Evolutionary conservation across 2,888 invertebrate genomes (phyloP), one percentile per base, ranked within the genome.

Genomic region (Lasius platythorax): DNA sequence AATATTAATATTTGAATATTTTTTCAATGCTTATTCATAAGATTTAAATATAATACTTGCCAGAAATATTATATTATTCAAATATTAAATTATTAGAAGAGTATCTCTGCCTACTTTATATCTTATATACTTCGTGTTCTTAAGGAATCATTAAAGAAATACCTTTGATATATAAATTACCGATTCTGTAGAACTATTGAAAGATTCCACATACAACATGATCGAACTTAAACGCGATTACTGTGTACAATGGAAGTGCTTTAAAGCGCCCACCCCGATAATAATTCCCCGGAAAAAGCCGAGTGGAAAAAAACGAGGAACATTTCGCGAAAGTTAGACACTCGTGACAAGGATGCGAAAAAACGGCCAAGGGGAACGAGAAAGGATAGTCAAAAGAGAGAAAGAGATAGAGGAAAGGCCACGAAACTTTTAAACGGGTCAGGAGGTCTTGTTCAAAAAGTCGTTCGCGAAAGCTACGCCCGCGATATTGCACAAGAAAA

Each of bases 381-480:
- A 64, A 61, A 40, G 23, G 30, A n/a, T 23, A 33, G 37, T 61
- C 50, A n/a, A 53, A 23, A 53, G 50, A 53, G 64, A 74, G 84
- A 30, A 75, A 78, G 78, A 84, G 50, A 50, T 50, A 88, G 75
- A 87, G 70, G 68, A 53, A 28, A 67, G 84, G 79, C 70, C 72
- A 58, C 84, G 64, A 84, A 89, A 89, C 84, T 89, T 89, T 89
- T 88, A 89, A 89, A 75, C 84, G 73, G 89, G 89, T 89, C 87
- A 88, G 74, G 85, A 88, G 88, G 88, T 89, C 87, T 85, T 85
- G 84, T 89, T 89, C 82, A 85, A 53, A 85, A 88, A 87, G 85
- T 85, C 87, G 78, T 87, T 86, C 70, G 53, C 68, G 86, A 85
- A 82, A 87, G 82, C 86, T 63, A 72, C 79, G 74, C 75, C 64